A percentile compares a stretch with the other conserved stretches of the same genome.
These are phyloP conservation scores for Drosophila rubida DNA, from an alignment of 2,888 invertebrate species.

Conservation along the genomic window DNA sequence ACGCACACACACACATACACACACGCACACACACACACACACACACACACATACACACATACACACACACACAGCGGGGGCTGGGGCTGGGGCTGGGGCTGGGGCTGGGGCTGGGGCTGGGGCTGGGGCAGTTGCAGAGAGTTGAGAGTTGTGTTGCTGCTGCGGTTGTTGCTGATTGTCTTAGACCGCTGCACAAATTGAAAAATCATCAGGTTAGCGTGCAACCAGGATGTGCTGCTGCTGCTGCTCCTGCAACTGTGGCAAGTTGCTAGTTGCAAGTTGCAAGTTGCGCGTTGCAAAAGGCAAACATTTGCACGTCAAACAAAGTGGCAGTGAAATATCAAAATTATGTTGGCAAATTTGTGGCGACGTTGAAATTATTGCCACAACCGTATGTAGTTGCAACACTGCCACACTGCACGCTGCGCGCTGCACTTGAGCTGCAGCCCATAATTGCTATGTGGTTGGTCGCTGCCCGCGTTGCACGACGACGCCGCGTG, in stretches of 20 bases:
- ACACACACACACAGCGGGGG: too few relatives aligned
- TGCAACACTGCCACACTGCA: too few relatives aligned
- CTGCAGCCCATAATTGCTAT: constrained; percentile 66
- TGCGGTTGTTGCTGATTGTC: constrained; percentile 62
- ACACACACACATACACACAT: too few relatives aligned
- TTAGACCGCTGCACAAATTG: constrained; percentile 71
- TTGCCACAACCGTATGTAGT: constrained; percentile 46
- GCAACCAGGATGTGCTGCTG: constrained; percentile 60
- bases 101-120: too few relatives aligned
- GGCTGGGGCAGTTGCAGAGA: constrained; percentile 8
- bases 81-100: too few relatives aligned
- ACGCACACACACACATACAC: too few relatives aligned
- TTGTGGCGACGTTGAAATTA: constrained; percentile 76
- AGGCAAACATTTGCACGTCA: constrained; percentile 78
- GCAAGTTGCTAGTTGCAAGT: not conserved
- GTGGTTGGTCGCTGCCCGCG: constrained; percentile 50
- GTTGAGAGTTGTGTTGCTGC: constrained; percentile 27
- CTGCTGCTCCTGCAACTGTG: constrained; percentile 13
- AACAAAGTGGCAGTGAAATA: constrained; percentile 80
- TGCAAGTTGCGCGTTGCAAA: constrained; percentile 25
- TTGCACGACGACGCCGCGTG: constrained; percentile 67
- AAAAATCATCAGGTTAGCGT: constrained; percentile 73
- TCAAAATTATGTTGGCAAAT: constrained; percentile 80
- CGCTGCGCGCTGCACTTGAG: constrained; percentile 44
- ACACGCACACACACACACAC: too few relatives aligned